Evolutionary conservation across 2,797 vertebrate species (phyloP).

Genomic region (Neomorphus geoffroyi): DNA sequence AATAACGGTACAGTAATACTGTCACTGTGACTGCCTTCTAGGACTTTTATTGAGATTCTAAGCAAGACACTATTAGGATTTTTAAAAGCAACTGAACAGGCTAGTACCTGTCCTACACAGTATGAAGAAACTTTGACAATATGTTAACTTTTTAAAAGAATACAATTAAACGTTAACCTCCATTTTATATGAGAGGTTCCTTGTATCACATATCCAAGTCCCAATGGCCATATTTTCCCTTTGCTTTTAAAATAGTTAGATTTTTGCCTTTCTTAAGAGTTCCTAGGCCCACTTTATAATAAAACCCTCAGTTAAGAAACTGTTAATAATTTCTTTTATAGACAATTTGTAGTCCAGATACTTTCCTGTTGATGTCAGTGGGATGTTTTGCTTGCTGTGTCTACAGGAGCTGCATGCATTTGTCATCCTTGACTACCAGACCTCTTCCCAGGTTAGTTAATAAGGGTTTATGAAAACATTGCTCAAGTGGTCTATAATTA

Average conservation of each 20-base stretch:
- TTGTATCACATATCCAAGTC: background rate
- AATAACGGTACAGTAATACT: background rate
- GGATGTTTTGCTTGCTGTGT: background rate
- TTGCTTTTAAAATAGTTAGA: background rate
- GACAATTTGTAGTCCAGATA: background rate
- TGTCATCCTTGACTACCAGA: background rate
- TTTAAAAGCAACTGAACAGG: background rate
- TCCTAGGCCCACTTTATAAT: background rate
- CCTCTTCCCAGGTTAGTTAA: background rate
- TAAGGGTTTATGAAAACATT: background rate
- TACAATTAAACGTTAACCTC: background rate
- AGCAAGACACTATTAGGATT: background rate
- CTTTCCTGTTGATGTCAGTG: background rate
- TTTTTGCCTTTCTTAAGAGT: background rate
- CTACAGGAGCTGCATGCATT: background rate
- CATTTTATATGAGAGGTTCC: background rate
- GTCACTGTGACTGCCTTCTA: background rate
- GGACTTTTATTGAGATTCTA: background rate
- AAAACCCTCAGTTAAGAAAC: background rate
- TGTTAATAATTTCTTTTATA: background rate
- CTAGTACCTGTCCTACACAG: background rate
- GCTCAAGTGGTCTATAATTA: background rate
- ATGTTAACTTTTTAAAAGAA: background rate
- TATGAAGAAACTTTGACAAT: background rate
- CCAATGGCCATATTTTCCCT: background rate